Evolutionary conservation across 2,797 vertebrate genomes (phyloP).

Genomic region (Myripristis murdjan): DNA sequence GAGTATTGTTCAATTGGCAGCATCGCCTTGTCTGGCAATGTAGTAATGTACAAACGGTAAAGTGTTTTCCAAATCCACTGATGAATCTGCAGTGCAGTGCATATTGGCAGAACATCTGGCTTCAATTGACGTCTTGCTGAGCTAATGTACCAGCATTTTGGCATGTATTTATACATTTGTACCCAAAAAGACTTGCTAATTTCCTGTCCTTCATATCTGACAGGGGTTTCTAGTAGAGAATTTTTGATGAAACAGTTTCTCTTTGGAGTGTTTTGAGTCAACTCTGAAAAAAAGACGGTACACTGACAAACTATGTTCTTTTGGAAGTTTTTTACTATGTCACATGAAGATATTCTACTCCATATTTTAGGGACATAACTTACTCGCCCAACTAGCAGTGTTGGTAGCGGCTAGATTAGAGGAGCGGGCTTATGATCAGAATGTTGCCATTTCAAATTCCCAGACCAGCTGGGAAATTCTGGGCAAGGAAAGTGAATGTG

Average conservation of each 20-base stretch:
- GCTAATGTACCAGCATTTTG: slow-evolving; percentile 43
- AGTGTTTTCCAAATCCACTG: slow-evolving; percentile 45
- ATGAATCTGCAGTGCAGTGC: slow-evolving; percentile 36
- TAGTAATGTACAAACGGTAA: slow-evolving; percentile 19
- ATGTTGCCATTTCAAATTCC: slow-evolving; percentile 42
- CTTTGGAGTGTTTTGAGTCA: slow-evolving; percentile 15
- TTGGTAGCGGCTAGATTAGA: slow-evolving; percentile 49
- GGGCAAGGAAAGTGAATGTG: slow-evolving; percentile 53
- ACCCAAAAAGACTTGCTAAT: slow-evolving; percentile 34
- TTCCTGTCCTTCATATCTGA: slow-evolving; percentile 18
- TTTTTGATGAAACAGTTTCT: slow-evolving; percentile 16
- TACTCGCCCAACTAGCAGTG: slow-evolving; percentile 39
- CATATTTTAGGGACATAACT: slow-evolving; percentile 46
- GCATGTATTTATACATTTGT: slow-evolving; percentile 22
- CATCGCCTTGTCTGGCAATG: slow-evolving; percentile 28
- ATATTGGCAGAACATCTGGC: slow-evolving; percentile 54
- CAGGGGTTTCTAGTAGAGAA: slow-evolving; percentile 16
- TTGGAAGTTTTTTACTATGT: slow-evolving; percentile 7
- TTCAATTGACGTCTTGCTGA: slow-evolving; percentile 45
- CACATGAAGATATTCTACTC: slow-evolving; percentile 43
- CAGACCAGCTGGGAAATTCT: slow-evolving; percentile 57
- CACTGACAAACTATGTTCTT: slow-evolving; percentile 8
- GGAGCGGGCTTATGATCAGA: slow-evolving; percentile 50
- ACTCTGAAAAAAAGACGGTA: slow-evolving; percentile 2
- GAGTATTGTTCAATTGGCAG: slow-evolving; percentile 34